These are phyloP conservation scores for Barypeithes pellucidus DNA, from an alignment of 2,888 invertebrate genomes.

Conservation along the genomic window DNA sequence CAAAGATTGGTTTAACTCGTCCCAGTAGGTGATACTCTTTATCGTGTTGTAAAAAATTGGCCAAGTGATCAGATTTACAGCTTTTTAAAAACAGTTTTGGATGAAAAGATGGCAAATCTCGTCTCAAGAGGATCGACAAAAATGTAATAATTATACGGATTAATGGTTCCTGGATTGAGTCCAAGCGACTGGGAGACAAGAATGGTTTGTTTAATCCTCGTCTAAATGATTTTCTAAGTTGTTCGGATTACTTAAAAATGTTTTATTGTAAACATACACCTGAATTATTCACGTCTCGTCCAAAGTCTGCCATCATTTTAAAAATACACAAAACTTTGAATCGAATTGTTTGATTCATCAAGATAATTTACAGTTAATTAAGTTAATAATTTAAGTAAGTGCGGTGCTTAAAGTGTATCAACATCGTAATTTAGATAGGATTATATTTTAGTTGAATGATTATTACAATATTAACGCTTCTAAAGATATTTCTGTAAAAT, in stretches of 20 bases:
- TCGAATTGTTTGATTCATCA: conserved; percentile 6
- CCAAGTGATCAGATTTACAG: conserved; percentile 24
- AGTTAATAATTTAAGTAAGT: conserved; percentile 6
- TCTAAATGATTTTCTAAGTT: conserved; percentile 21
- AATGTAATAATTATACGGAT: conserved; percentile 26
- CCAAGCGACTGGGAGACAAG: conserved; percentile 23
- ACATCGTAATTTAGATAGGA: conserved; percentile 12
- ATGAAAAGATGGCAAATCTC: conserved; percentile 10
- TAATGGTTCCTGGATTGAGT: conserved; percentile 31
- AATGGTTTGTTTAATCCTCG: conserved; percentile 31
- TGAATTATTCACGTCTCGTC: not conserved
- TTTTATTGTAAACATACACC: conserved; percentile 21
- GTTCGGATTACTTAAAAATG: conserved; percentile 20
- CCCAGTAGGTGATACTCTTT: conserved; percentile 7
- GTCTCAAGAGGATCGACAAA: conserved; percentile 5
- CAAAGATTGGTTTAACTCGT: not conserved
- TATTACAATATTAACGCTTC: conserved; percentile 13
- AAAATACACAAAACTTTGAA: not conserved
- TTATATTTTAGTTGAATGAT: conserved; percentile 19
- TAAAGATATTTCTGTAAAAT: conserved; percentile 10
- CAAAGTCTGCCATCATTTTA: conserved; percentile 8
- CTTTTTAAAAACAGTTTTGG: conserved; percentile 2
- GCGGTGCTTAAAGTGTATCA: not conserved
- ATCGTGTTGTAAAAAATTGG: conserved; percentile 21
- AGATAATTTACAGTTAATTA: conserved; percentile 7